These are phyloP conservation scores for Caretta caretta DNA, from an alignment of 2,113 vertebrate species.

Conservation along the genomic window DNA sequence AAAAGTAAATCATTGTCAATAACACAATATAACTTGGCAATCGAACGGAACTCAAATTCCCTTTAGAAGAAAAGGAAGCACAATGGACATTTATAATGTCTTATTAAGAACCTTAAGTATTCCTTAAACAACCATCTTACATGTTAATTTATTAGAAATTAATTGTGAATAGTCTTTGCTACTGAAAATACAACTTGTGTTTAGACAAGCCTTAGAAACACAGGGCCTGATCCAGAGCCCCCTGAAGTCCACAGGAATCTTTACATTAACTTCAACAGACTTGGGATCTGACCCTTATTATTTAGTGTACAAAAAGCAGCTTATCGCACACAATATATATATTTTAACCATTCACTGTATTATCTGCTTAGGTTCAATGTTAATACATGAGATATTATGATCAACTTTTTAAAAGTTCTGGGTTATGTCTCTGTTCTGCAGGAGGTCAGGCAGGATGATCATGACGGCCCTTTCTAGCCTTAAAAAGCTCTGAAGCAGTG, in stretches of 20 bases:
- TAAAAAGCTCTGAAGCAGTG: neutral
- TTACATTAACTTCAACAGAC: neutral
- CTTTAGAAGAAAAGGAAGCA: neutral
- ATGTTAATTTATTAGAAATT: neutral
- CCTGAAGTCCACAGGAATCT: neutral
- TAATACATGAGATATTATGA: conserved; percentile 32
- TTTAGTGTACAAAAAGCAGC: neutral
- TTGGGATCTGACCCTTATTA: fast-evolving
- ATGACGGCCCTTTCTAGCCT: neutral
- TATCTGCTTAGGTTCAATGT: neutral
- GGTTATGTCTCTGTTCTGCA: neutral
- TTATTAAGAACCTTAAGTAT: neutral
- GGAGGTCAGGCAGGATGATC: neutral
- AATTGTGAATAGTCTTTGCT: neutral
- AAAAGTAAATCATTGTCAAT: neutral
- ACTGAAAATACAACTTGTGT: neutral
- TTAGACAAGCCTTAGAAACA: neutral
- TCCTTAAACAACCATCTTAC: neutral
- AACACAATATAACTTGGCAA: neutral
- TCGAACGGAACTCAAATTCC: neutral
- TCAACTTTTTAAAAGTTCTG: neutral
- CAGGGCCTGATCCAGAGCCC: neutral
- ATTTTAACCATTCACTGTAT: neutral
- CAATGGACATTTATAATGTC: neutral
- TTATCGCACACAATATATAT: neutral